Evolutionary conservation across 1,140 invertebrate genomes (phyloP).

Genomic region (Trichonephila inaurata): DNA sequence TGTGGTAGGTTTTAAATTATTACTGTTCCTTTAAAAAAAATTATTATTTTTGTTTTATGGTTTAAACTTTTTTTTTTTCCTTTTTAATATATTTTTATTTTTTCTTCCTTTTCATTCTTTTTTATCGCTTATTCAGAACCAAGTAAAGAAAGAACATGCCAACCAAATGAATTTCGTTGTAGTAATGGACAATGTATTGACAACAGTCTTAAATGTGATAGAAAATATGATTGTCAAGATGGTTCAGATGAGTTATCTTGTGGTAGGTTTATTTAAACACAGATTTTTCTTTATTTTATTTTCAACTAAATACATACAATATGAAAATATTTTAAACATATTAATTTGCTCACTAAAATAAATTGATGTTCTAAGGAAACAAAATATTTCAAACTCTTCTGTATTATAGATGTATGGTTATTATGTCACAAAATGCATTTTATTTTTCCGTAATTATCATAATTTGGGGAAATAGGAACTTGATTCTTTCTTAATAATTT

Average conservation of each 20-base stretch:
- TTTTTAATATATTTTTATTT: background rate
- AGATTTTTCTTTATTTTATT: background rate
- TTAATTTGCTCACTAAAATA: too few species aligned
- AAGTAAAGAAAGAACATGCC: conserved; percentile 76
- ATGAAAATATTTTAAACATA: background rate
- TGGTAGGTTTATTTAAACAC: conserved; percentile 79
- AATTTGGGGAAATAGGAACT: background rate
- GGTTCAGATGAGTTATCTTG: conserved; percentile 82
- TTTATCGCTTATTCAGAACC: background rate
- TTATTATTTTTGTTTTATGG: too few species aligned
- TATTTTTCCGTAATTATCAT: background rate
- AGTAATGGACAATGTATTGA: conserved; percentile 80
- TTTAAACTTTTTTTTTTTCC: background rate
- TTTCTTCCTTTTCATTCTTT: background rate
- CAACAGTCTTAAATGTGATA: conserved; percentile 78
- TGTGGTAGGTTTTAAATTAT: conserved; percentile 80
- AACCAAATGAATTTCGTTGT: conserved; percentile 79
- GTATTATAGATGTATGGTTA: background rate
- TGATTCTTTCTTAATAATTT: background rate
- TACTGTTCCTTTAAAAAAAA: background rate
- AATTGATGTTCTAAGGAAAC: background rate
- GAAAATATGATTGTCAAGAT: conserved; percentile 81
- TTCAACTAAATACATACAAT: background rate
- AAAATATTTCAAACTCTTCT: background rate
- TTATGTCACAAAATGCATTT: background rate